Percentiles rank a stretch among this genome's conserved stretches.
Evolutionary conservation across 1,140 invertebrate species (phyloP).

Genomic region (Ylistrum balloti): DNA sequence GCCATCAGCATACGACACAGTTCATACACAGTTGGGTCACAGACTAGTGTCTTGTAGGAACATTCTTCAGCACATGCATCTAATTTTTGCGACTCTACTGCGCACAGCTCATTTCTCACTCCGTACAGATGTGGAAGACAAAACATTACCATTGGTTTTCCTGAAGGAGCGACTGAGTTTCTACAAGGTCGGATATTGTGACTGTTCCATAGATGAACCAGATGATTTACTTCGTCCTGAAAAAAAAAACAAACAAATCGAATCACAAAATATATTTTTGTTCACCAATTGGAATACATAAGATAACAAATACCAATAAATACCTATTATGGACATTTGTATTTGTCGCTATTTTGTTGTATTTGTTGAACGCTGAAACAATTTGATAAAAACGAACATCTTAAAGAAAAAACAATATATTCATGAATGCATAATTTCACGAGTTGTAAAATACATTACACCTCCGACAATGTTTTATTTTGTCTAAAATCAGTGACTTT

Average conservation of each 20-base stretch:
- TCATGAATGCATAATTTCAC: no score
- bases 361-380: no score
- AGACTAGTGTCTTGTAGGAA: background rate
- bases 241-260: background rate
- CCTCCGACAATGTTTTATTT: no score
- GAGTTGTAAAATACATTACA: no score
- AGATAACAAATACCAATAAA: no score
- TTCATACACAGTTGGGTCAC: background rate
- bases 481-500: no score
- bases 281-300: no score
- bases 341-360: no score
- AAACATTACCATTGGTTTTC: conserved; percentile 13
- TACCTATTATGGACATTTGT: no score
- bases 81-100: background rate
- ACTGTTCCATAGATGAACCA: background rate
- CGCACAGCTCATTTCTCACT: background rate
- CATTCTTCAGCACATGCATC: background rate
- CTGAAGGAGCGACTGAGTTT: background rate
- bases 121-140: conserved; percentile 13
- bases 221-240: background rate
- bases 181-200: conserved; percentile 44
- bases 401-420: no score
- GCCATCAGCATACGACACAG: background rate
- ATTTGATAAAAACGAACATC: no score
- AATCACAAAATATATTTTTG: no score